A percentile compares a stretch with the other conserved stretches of the same genome.
Conservation (phyloP, 2,888 invertebrate species). For the Polyommatus icarus region DNA sequence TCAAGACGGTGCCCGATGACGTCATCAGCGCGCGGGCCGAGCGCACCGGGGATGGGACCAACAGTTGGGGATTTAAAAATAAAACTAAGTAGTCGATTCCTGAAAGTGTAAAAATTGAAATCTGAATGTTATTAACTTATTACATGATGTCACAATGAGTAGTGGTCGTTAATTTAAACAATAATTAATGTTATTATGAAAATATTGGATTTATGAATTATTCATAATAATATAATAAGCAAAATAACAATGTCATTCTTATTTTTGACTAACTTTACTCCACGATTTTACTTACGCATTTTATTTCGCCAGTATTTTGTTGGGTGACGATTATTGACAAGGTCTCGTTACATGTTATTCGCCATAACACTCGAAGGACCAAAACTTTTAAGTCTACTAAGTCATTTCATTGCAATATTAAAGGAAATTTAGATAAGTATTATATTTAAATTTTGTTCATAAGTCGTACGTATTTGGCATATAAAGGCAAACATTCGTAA, state of each 20-base stretch:
- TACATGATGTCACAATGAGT: neutral
- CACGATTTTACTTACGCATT: neutral
- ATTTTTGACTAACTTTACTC: neutral
- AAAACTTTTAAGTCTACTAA: no score
- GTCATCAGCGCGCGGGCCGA: conserved; percentile 39
- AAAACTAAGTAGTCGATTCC: neutral
- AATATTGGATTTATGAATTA: neutral
- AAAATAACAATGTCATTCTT: neutral
- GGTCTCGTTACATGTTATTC: no score
- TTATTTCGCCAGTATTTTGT: no score
- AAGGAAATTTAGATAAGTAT: no score
- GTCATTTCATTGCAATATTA: no score
- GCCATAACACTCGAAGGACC: no score
- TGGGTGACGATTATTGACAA: no score
- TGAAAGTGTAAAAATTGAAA: neutral
- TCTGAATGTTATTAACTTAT: neutral
- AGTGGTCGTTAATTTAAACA: neutral
- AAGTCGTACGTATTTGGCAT: no score
- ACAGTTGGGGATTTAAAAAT: neutral
- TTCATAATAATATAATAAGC: neutral
- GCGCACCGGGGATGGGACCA: conserved; percentile 49
- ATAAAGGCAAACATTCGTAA: no score
- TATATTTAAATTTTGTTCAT: no score
- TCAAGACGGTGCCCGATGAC: conserved; percentile 48
- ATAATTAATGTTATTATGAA: neutral